These are phyloP conservation scores for Helicolenus hilgendorfi DNA, from an alignment of 2,797 vertebrate genomes.

Conservation along the genomic window DNA sequence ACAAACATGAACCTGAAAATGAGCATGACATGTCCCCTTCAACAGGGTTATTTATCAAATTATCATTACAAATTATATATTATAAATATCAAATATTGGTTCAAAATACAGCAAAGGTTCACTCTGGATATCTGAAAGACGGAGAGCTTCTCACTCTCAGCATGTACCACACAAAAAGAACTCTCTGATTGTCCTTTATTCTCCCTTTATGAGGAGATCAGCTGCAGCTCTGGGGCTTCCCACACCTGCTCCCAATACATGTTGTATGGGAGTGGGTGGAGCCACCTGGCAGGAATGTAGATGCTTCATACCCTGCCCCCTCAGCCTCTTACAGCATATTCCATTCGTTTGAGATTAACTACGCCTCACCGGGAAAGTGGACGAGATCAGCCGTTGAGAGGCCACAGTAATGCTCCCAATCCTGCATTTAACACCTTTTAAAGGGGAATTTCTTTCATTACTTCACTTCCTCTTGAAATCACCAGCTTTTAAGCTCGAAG, in stretches of 20 bases:
- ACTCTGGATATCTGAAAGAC: too few species aligned
- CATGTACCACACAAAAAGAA: neutral
- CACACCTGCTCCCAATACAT: neutral
- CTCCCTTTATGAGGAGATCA: neutral
- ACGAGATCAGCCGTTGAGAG: too few species aligned
- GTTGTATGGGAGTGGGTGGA: neutral
- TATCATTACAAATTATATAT: too few species aligned
- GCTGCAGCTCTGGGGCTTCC: neutral
- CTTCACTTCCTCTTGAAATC: neutral
- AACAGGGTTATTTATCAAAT: neutral
- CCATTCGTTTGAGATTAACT: too few species aligned
- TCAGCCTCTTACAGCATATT: too few species aligned
- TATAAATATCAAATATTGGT: too few species aligned
- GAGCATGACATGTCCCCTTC: too few species aligned
- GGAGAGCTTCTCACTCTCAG: too few species aligned
- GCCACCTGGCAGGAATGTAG: neutral
- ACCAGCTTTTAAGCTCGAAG: neutral
- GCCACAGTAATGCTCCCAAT: too few species aligned
- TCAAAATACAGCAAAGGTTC: neutral
- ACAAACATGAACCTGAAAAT: too few species aligned
- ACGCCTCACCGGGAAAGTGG: too few species aligned
- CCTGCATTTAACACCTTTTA: neutral
- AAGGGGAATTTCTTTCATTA: neutral
- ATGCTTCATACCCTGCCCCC: too few species aligned
- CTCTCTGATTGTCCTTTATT: neutral